These are phyloP conservation scores for Orgyia antiqua DNA, from an alignment of 2,888 invertebrate genomes.

Conservation along the genomic window DNA sequence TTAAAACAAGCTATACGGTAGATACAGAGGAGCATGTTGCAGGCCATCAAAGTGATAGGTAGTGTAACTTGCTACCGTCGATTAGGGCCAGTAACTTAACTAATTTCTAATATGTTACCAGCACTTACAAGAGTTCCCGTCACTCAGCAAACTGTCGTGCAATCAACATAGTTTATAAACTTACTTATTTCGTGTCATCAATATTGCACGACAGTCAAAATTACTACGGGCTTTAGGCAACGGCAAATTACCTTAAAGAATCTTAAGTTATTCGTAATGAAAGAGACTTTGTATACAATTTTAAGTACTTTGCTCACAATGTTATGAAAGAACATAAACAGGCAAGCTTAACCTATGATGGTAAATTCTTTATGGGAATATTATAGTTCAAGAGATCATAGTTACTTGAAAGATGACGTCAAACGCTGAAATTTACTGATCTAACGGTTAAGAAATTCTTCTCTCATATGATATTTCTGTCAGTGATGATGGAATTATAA, in stretches of 20 bases:
- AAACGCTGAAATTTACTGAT: too few relatives aligned
- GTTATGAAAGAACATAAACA: too few relatives aligned
- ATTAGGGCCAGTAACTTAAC: conserved; percentile 62
- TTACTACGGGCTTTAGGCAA: conserved; percentile 1
- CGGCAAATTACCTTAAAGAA: conserved; percentile 1
- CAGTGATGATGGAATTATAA: too few relatives aligned
- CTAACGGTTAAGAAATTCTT: too few relatives aligned
- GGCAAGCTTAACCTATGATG: too few relatives aligned
- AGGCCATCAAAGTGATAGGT: conserved; percentile 55
- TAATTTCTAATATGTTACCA: conserved; percentile 69
- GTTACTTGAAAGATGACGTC: too few relatives aligned
- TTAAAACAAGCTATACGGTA: conserved; percentile 21
- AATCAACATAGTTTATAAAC: conserved; percentile 55
- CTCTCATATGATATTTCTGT: too few relatives aligned
- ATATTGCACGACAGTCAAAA: conserved; percentile 25
- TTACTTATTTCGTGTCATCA: conserved; percentile 57
- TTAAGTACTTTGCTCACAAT: too few relatives aligned
- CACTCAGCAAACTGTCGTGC: conserved; percentile 50
- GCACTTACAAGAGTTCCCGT: conserved; percentile 57
- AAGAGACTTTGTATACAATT: not conserved
- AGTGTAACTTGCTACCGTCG: conserved; percentile 51
- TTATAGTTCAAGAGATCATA: too few relatives aligned
- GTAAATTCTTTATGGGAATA: too few relatives aligned
- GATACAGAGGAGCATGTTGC: conserved; percentile 20
- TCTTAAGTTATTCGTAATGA: conserved; percentile 2